Evolutionary conservation across 2,113 vertebrate genomes (phyloP), one percentile per base, ranked within the genome.

Genomic region (Leptodactylus fuscus): DNA sequence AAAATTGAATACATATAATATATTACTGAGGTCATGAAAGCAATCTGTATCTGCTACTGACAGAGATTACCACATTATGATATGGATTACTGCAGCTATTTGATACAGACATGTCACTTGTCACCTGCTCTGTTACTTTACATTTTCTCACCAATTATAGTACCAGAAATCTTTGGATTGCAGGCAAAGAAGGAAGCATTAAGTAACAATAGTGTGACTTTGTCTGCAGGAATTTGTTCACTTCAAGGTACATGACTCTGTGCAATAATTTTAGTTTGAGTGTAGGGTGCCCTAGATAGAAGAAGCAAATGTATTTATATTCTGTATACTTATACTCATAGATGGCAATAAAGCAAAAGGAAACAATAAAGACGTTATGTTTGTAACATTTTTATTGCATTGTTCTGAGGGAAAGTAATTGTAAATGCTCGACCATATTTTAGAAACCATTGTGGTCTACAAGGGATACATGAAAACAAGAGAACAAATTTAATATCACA

Each of bases 361-460:
- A 65, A 73, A 73, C 84, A 81, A 81, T 73, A 81, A 85, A 67
- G 44, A 60, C 38, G 15, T 76, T 77, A 70, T 73, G 49, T 60
- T 60, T 44, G 36, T 60, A 86, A 81, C 65, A 34, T 81, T 86
- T 86, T 86, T 85, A 85, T 79, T 85, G 83, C 75, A 73, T 86
- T 81, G 49, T 46, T 36, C 44, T 48, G 22, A 77, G 44, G 49
- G 36, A 73, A 81, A 73, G 49, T 81, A 81, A 81, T 80, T 81
- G 84, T 81, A 86, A 73, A 86, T 58, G 75, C 36, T 20, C 55
- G 75, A 80, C 29, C 62, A 55, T 71, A 46, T 85, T 80, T 86
- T 81, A 81, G 18, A 49, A 86, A 48, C 58, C 18, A 80, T 73
- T 41, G 51, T 81, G 49, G 51, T 46, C 67, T 86, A 81, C 51